Evolutionary conservation across 2,888 invertebrate species (phyloP), one percentile per base, ranked within the genome.

Genomic region (Lasiommata megera): DNA sequence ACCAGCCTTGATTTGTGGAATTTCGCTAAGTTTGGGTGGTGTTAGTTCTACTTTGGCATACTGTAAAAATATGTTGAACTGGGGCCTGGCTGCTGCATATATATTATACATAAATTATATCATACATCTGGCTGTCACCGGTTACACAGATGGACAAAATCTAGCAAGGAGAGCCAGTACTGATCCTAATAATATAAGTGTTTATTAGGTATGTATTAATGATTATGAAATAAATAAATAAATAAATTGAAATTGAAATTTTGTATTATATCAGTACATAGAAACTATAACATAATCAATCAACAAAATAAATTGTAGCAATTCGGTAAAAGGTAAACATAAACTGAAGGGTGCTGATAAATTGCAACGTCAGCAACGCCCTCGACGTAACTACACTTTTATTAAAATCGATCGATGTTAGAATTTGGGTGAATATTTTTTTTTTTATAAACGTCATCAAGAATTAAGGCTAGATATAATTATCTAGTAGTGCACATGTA

Each of bases 41-140:
- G 94, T 93, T 67, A 99, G 82, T 89, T 99, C 99, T n/a, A 98
- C 97, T 82, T 94, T 95, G 40, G 98, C 98, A 79, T 98, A 99
- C 76, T 95, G 96, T 87, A 95, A 76, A 78, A 97, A 95, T 17
- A 93, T 93, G 65, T 92, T 91, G 61, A 97, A 88, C 75, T 93
- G 94, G 6, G 97, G 97, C 67, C 92, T 92, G 28, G 93, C 93
- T 70, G 92, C 91, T 23, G 91, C 84, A 47, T n/a, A n/a, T n/a
- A n/a, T n/a, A n/a, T n/a, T n/a, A n/a, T n/a, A n/a, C n/a, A n/a
- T n/a, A n/a, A n/a, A n/a, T n/a, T n/a, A n/a, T n/a, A n/a, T n/a
- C n/a, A n/a, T n/a, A n/a, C n/a, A n/a, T n/a, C n/a, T n/a, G n/a
- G n/a, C n/a, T n/a, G n/a, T n/a, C n/a, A n/a, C n/a, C n/a, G n/a